These are phyloP conservation scores for Metridium senile DNA, from an alignment of 92 coral and sea anemone species.

Conservation along the genomic window DNA sequence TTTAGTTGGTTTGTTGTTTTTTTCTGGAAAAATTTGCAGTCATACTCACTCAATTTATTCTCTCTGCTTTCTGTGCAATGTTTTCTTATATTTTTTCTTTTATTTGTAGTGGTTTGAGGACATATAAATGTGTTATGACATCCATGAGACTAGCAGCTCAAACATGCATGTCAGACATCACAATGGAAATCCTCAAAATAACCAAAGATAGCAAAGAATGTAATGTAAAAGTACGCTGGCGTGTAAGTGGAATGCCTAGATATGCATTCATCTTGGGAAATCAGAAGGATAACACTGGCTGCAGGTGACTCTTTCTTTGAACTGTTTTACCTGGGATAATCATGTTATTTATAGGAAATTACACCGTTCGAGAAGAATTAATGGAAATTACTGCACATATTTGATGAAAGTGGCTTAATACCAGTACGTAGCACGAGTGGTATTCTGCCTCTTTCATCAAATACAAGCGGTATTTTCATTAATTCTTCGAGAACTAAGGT, in stretches of 20 bases:
- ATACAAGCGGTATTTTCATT: no score
- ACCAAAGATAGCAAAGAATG: conserved; percentile 86
- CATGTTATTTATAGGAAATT: no score
- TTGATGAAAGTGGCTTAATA: no score
- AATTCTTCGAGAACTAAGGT: no score
- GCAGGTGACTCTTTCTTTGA: not conserved
- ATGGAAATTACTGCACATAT: no score
- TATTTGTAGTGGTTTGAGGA: conserved; percentile 58
- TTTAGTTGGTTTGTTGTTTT: no score
- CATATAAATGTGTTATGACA: conserved; percentile 56
- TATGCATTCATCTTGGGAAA: conserved; percentile 28
- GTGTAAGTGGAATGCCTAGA: conserved; percentile 87
- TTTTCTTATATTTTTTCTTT: no score
- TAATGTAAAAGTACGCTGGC: conserved; percentile 92
- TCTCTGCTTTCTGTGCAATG: not conserved
- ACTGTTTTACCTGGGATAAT: no score
- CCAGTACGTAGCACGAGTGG: no score
- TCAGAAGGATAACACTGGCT: not conserved
- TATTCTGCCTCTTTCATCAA: no score
- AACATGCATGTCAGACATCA: conserved; percentile 65
- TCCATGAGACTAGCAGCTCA: conserved; percentile 50
- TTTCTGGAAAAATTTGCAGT: conserved; percentile 11
- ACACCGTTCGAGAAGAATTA: no score
- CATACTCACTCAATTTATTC: not conserved
- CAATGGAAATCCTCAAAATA: conserved; percentile 81